Conservation (phyloP, 2,113 vertebrate species). For the Cyprinodon brontotheroides region DNA sequence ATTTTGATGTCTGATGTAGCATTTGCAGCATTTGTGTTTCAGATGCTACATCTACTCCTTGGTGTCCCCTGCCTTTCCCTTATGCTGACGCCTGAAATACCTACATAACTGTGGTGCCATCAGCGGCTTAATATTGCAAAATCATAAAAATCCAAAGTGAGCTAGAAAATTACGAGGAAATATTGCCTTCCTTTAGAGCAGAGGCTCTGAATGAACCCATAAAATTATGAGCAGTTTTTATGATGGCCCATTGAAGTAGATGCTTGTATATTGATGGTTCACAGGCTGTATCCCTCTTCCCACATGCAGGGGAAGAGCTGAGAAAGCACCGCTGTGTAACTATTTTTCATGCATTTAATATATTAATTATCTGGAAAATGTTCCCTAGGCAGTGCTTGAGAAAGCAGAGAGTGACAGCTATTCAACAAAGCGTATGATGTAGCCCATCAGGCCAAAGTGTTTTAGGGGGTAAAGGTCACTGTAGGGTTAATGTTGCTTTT, state of each 20-base stretch:
- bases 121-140: slow-evolving; percentile 78
- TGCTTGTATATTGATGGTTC: slow-evolving; percentile 99
- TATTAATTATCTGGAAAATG: slow-evolving; percentile 99
- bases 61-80: slow-evolving; percentile 77
- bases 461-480: slow-evolving; percentile 98
- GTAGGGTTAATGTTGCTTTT: slow-evolving; percentile 99
- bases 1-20: no score
- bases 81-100: slow-evolving; percentile 82
- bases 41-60: slow-evolving; percentile 57
- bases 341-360: slow-evolving; percentile 99
- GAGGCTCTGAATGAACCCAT: slow-evolving; percentile 99
- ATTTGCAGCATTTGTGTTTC: slow-evolving; percentile 17
- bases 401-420: slow-evolving; percentile 96
- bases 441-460: slow-evolving; percentile 96
- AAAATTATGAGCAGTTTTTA: slow-evolving; percentile 99
- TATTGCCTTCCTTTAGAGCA: slow-evolving; percentile 97
- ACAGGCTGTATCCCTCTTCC: slow-evolving; percentile 96
- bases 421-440: slow-evolving; percentile 88
- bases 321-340: slow-evolving; percentile 91
- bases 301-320: slow-evolving; percentile 79
- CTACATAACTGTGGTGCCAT: slow-evolving; percentile 72
- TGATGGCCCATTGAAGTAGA: slow-evolving; percentile 97
- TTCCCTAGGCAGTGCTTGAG: slow-evolving; percentile 98
- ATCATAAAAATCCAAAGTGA: slow-evolving; percentile 80
- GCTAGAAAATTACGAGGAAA: slow-evolving; percentile 89